Evolutionary conservation across 2,797 vertebrate species (phyloP).

Genomic region (Lophotriccus pileatus): DNA sequence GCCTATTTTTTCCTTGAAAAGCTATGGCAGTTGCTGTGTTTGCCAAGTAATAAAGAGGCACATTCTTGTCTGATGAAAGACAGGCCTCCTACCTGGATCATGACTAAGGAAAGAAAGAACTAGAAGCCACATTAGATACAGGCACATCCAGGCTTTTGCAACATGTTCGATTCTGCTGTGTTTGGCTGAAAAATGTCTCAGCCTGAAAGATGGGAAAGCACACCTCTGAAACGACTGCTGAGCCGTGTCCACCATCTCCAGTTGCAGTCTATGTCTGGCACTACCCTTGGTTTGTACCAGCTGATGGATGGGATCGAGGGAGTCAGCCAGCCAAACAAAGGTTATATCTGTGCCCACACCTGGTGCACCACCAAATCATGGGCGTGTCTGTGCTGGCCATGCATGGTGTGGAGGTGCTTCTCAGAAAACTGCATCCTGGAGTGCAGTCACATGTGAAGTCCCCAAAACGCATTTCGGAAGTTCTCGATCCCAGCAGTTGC

Average conservation of each 20-base stretch:
- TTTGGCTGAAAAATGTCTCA: neutral
- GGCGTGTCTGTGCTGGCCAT: neutral
- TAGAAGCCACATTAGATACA: neutral
- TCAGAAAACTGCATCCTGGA: neutral
- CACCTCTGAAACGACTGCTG: fast-evolving
- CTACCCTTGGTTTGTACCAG: neutral
- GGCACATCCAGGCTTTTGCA: neutral
- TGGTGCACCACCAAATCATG: neutral
- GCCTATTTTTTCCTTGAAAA: neutral
- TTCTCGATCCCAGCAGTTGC: neutral
- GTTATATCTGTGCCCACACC: neutral
- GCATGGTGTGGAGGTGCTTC: fast-evolving
- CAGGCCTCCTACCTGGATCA: neutral
- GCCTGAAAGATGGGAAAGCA: neutral
- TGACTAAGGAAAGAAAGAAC: neutral
- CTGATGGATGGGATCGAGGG: neutral
- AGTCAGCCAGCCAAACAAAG: neutral
- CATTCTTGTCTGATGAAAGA: neutral
- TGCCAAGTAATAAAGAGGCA: neutral
- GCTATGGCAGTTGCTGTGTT: neutral
- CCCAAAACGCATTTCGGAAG: neutral
- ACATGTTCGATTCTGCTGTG: neutral
- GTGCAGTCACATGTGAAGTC: neutral
- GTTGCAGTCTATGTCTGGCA: neutral
- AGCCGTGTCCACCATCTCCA: neutral